Conservation (phyloP, 2,888 invertebrate species). For the Ischnus inquisitorius region DNA sequence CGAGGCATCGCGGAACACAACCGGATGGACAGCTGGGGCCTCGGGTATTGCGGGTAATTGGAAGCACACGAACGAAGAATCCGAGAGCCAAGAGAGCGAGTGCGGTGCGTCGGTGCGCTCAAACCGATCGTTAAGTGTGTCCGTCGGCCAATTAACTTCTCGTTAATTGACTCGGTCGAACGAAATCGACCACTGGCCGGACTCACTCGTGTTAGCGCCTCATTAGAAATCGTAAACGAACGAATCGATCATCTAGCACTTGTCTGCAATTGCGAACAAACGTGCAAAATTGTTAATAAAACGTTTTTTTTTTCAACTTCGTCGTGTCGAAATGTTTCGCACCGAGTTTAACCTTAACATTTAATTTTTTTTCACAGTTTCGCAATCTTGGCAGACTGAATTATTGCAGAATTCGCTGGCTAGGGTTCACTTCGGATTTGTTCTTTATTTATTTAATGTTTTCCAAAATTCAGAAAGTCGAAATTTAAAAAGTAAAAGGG, state of each 20-base stretch:
- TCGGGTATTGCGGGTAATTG: slow-evolving; percentile 67
- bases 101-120: slow-evolving; percentile 47
- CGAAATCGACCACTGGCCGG: slow-evolving; percentile 52
- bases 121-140: slow-evolving; percentile 66
- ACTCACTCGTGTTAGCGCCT: slow-evolving; percentile 62
- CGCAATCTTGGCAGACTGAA: too few species aligned
- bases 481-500: slow-evolving; percentile 18
- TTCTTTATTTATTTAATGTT: not conserved
- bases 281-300: not conserved
- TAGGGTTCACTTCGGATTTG: not conserved
- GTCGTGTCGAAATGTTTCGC: too few species aligned
- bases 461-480: not conserved
- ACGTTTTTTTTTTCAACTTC: too few species aligned
- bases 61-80: slow-evolving; percentile 64
- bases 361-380: too few species aligned
- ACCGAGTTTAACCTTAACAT: too few species aligned
- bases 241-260: slow-evolving; percentile 7
- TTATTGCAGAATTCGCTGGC: too few species aligned
- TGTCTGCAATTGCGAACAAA: not conserved
- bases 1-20: slow-evolving; percentile 43
- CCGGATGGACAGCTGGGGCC: slow-evolving; percentile 63
- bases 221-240: slow-evolving; percentile 63
- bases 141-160: slow-evolving; percentile 63
- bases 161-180: slow-evolving; percentile 67
- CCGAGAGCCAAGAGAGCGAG: slow-evolving; percentile 24